Evolutionary conservation across 1,140 invertebrate species (phyloP).

Genomic region (Drosophila yakuba): DNA sequence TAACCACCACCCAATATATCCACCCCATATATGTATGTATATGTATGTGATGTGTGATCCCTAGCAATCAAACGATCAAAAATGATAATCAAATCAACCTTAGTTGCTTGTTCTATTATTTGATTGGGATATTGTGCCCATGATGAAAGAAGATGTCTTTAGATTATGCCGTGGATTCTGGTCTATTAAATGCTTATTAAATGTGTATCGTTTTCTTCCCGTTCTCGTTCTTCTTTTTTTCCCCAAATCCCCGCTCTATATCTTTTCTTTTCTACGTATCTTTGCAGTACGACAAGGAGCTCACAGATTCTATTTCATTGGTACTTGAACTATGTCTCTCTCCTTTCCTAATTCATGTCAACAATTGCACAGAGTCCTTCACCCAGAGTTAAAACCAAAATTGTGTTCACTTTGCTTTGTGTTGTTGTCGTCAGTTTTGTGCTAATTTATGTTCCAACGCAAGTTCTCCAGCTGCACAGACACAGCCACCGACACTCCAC

Average conservation of each 20-base stretch:
- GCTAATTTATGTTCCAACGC: slow-evolving; percentile 36
- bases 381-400: slow-evolving; percentile 24
- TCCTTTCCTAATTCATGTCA: slow-evolving; percentile 23
- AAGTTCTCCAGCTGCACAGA: slow-evolving; percentile 21
- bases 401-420: slow-evolving; percentile 32
- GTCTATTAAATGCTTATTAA: slow-evolving; percentile 36
- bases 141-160: slow-evolving; percentile 2
- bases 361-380: slow-evolving; percentile 11
- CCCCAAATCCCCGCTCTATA: slow-evolving; percentile 44
- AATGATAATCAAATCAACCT: background rate
- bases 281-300: slow-evolving; percentile 85
- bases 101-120: slow-evolving; percentile 19
- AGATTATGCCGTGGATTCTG: slow-evolving; percentile 8
- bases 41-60: background rate
- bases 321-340: slow-evolving; percentile 69
- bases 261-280: slow-evolving; percentile 71
- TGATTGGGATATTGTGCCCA: slow-evolving; percentile 17
- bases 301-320: slow-evolving; percentile 85
- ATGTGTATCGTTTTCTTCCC: slow-evolving; percentile 47
- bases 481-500: background rate
- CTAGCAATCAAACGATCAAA: slow-evolving; percentile 3
- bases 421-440: slow-evolving; percentile 39
- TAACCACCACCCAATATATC: background rate
- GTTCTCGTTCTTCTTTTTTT: slow-evolving; percentile 42
- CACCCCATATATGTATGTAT: too few species aligned